phyloP scores from a whole-genome alignment of 1,140 invertebrate species.

The Drosophila quadrilineata region DNA sequence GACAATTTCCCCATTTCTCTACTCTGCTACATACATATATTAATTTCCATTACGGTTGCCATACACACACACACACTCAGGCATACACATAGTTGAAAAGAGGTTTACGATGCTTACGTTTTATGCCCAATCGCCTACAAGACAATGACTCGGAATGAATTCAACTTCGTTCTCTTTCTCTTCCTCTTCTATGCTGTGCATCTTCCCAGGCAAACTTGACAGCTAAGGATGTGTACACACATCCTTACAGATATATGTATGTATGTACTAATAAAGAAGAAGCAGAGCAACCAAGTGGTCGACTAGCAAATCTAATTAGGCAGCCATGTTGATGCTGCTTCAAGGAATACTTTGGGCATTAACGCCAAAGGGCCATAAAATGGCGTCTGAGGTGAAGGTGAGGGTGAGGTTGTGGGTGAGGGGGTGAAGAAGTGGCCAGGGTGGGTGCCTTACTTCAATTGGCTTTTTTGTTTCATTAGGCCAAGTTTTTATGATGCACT shows the following conservation, averaged over 20 bases:
- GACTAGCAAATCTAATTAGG: conserved; percentile 65
- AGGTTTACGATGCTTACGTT: conserved; percentile 66
- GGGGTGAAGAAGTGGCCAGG: conserved; percentile 19
- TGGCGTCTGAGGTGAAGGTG: conserved; percentile 50
- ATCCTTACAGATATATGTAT: too few relatives aligned
- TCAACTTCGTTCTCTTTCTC: neutral
- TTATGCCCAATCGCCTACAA: conserved; percentile 51
- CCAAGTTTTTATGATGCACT: conserved; percentile 59
- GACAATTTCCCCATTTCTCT: neutral
- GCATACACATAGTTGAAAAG: conserved; percentile 15
- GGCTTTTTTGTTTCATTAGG: conserved; percentile 35
- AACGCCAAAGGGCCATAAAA: conserved; percentile 52
- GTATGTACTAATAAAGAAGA: too few relatives aligned
- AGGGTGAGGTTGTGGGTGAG: too few relatives aligned
- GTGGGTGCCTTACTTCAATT: conserved; percentile 14
- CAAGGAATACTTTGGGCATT: conserved; percentile 32
- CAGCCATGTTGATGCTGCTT: conserved; percentile 39
- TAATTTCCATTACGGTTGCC: conserved; percentile 65
- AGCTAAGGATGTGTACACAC: too few relatives aligned
- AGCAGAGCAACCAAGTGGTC: conserved; percentile 18
- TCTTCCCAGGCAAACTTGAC: conserved; percentile 5
- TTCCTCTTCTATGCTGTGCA: neutral
- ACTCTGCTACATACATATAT: conserved; percentile 24
- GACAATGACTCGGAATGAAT: conserved; percentile 13
- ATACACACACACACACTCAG: conserved; percentile 27